Evolutionary conservation across 2,888 invertebrate genomes (phyloP), one percentile per base, ranked within the genome.

Genomic region (Eremobia ochroleuca): DNA sequence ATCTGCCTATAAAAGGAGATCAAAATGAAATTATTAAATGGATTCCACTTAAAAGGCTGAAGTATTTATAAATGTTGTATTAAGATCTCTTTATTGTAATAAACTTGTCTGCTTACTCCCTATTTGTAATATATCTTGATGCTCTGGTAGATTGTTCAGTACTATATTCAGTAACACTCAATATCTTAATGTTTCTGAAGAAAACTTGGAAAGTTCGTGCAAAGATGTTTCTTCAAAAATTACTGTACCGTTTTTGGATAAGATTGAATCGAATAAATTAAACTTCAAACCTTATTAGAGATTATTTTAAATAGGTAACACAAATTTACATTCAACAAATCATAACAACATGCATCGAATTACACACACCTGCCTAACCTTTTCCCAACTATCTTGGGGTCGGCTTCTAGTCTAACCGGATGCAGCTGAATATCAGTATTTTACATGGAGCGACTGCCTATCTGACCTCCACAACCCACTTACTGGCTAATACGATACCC

Each of bases 1-100:
- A 46, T 62, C 71, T 52, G 52, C 52, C 79, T n/a, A 9, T 79
- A 80, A n/a, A 79, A 73, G 81, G 66, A 73, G 13, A 55, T 37
- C 73, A 43, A 80, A 6, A 52, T 78, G 13, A 72, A 80, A 65
- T 65, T 43, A 52, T 61, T 58, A 66, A 72, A 61, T 37, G 43
- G 1, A 28, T 52, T 77, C 28, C 5, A 37, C 52, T n/a, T 58
- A 28, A 28, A 46, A 66, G 49, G 59, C 52, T 31, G 2, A 18
- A 73, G 31, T 52, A 80, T 71, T 64, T 59, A 65, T 65, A 40
- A 6, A 34, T 80, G 59, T 66, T 72, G 15, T 55, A 43, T 80
- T 37, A 66, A 15, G 37, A 28, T 15, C 21, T 15, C 59, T 52
- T 0, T 43, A 65, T 71, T 43, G 34, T 65, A 77, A 55, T 77